Evolutionary conservation across 2,113 vertebrate genomes (phyloP).

Genomic region (Anser cygnoides): DNA sequence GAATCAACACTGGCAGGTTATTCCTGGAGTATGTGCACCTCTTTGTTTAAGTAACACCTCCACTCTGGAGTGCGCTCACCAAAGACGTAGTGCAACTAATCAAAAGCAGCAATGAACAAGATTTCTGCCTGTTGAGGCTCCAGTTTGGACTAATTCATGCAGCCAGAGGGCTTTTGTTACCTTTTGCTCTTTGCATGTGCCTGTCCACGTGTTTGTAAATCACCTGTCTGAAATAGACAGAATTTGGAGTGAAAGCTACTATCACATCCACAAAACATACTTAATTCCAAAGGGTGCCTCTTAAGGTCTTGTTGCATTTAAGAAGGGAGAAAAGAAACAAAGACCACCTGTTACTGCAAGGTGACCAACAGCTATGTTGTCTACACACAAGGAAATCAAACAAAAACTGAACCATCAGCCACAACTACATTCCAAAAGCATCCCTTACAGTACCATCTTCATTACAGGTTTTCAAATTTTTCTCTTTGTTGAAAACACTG

Average conservation of each 20-base stretch:
- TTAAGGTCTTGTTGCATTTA: neutral
- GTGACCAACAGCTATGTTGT: neutral
- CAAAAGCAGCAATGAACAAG: neutral
- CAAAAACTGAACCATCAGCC: neutral
- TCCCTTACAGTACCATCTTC: neutral
- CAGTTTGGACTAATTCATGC: neutral
- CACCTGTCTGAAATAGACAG: neutral
- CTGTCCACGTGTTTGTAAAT: neutral
- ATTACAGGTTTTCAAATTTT: neutral
- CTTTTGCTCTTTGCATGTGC: neutral
- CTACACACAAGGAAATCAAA: neutral
- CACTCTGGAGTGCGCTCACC: neutral
- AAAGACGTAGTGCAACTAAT: neutral
- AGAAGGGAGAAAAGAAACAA: neutral
- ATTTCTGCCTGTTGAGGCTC: neutral
- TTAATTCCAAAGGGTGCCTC: neutral
- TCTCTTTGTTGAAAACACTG: neutral
- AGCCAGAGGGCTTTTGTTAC: neutral
- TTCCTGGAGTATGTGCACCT: neutral
- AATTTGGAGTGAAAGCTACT: neutral
- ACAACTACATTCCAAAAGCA: neutral
- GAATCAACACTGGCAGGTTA: neutral
- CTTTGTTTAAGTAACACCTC: neutral
- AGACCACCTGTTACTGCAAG: slow-evolving; percentile 8
- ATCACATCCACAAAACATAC: neutral